phyloP scores from a whole-genome alignment of 92 coral and sea anemone genomes.

The Meandrina meandrites region DNA sequence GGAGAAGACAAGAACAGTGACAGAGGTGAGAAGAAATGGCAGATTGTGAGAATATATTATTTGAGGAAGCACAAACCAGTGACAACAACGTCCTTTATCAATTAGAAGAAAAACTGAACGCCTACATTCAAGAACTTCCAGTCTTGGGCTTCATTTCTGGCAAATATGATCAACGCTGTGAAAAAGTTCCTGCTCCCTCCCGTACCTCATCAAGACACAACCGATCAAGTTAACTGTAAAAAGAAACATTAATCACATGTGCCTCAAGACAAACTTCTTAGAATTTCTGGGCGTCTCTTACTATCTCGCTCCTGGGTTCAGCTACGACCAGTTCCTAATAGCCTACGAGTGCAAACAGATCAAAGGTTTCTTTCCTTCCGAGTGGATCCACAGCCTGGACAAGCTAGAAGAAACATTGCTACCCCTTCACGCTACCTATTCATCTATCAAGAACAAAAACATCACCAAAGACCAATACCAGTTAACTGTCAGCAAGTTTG shows the following conservation, averaged over 20 bases:
- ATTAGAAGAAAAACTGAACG: slow-evolving; percentile 6
- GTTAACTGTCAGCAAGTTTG: slow-evolving; percentile 48
- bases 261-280: slow-evolving; percentile 39
- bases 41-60: not conserved
- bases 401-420: slow-evolving; percentile 39
- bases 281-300: slow-evolving; percentile 52
- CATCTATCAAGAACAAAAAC: slow-evolving; percentile 20
- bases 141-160: slow-evolving; percentile 49
- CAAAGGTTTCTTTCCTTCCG: slow-evolving; percentile 57
- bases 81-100: not conserved
- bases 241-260: slow-evolving; percentile 9
- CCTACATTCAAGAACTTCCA: slow-evolving; percentile 38
- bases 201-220: not conserved
- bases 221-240: not conserved
- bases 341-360: slow-evolving; percentile 45
- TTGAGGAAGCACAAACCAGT: not conserved
- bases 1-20: not conserved
- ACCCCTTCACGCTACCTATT: slow-evolving; percentile 35
- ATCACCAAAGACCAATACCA: slow-evolving; percentile 45
- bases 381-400: slow-evolving; percentile 38
- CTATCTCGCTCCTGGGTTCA: slow-evolving; percentile 57
- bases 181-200: slow-evolving; percentile 21
- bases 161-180: slow-evolving; percentile 38
- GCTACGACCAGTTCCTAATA: slow-evolving; percentile 51
- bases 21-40: not conserved